Evolutionary conservation across 2,888 invertebrate genomes (phyloP).

Genomic region (Cantharis nigra): DNA sequence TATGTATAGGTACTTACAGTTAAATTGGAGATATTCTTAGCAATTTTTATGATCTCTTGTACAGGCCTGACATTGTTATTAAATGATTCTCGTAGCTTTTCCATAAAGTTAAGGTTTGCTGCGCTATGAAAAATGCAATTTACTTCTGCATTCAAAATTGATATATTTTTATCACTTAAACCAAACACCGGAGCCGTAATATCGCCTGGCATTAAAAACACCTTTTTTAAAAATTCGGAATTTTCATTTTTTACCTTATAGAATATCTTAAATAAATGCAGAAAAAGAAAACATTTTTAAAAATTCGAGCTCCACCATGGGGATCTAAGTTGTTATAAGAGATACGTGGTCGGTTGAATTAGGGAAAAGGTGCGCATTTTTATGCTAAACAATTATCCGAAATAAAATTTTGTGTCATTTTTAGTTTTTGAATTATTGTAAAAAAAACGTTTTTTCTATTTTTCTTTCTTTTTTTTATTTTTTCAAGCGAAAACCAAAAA

Average conservation of each 20-base stretch:
- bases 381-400: no score
- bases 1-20: conserved; percentile 56
- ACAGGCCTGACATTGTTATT: conserved; percentile 59
- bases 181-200: conserved; percentile 57
- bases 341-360: no score
- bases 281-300: no score
- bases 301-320: no score
- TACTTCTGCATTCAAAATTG: conserved; percentile 57
- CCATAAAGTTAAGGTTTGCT: conserved; percentile 61
- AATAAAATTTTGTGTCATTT: no score
- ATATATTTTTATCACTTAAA: conserved; percentile 56
- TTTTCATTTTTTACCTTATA: conserved; percentile 55
- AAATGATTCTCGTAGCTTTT: conserved; percentile 56
- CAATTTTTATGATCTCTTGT: conserved; percentile 55
- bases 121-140: conserved; percentile 56
- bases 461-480: no score
- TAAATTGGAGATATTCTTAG: conserved; percentile 60
- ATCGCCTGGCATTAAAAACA: conserved; percentile 60
- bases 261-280: conserved; percentile 55
- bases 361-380: no score
- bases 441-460: no score
- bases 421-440: no score
- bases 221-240: conserved; percentile 56
- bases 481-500: no score
- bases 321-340: no score